Evolutionary conservation across 2,888 invertebrate genomes (phyloP).

Genomic region (Monoplex corrugatus): DNA sequence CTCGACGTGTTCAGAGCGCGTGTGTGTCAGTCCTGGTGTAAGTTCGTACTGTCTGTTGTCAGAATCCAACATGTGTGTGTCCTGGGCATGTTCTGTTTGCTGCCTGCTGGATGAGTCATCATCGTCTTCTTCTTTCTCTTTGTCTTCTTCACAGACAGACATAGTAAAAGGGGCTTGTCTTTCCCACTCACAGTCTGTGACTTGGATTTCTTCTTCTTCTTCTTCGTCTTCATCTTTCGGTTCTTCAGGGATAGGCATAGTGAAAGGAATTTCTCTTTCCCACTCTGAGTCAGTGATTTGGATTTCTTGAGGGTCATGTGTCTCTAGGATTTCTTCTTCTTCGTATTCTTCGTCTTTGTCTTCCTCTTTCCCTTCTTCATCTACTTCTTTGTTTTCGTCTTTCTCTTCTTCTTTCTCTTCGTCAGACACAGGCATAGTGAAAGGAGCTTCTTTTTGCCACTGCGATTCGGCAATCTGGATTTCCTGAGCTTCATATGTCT

Average conservation of each 20-base stretch:
- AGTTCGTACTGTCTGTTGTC: no score
- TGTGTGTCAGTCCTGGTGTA: no score
- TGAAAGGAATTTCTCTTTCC: not conserved
- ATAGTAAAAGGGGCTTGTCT: not conserved
- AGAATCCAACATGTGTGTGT: no score
- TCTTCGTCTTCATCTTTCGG: not conserved
- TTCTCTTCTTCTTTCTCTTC: not conserved
- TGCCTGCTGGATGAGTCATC: not conserved
- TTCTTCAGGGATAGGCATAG: not conserved
- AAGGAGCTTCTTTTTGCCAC: not conserved
- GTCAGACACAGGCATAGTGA: not conserved
- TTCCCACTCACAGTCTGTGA: conserved; percentile 8
- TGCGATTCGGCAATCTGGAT: not conserved
- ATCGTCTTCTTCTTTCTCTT: not conserved
- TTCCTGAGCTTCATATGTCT: not conserved
- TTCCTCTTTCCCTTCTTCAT: not conserved
- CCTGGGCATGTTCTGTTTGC: no score
- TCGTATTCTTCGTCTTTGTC: not conserved
- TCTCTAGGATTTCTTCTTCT: not conserved
- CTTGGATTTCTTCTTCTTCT: not conserved
- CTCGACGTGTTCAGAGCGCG: no score
- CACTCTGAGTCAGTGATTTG: conserved; percentile 3
- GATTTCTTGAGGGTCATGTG: conserved; percentile 6
- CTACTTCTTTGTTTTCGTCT: no score
- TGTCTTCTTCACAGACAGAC: not conserved